These are phyloP conservation scores for Troglohyphantes excavatus DNA, from an alignment of 2,888 invertebrate genomes.

Conservation along the genomic window DNA sequence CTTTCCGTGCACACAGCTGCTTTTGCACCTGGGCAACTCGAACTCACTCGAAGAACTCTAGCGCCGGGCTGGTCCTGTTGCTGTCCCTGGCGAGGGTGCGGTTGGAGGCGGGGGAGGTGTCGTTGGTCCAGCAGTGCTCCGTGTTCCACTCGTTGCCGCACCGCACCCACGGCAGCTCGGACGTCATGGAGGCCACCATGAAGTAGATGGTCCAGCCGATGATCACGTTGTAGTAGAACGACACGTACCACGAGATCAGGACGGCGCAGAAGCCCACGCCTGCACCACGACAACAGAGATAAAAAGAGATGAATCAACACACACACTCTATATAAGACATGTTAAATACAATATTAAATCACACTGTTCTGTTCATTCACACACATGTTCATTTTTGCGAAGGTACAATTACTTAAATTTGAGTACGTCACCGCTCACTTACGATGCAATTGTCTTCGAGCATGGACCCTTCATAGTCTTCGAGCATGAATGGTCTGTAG, in stretches of 20 bases:
- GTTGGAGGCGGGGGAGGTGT: conserved; percentile 48
- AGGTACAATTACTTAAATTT: too few species aligned
- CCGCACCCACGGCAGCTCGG: conserved; percentile 90
- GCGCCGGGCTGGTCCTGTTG: conserved; percentile 81
- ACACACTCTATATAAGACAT: too few species aligned
- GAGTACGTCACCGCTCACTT: too few species aligned
- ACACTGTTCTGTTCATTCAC: too few species aligned
- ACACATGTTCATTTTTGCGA: too few species aligned
- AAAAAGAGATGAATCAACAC: too few species aligned
- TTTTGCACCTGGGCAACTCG: background rate
- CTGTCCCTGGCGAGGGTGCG: conserved; percentile 79
- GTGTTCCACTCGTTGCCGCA: conserved; percentile 93
- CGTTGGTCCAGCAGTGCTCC: conserved; percentile 81
- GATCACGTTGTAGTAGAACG: conserved; percentile 92
- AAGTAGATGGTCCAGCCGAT: conserved; percentile 93
- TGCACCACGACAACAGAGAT: conserved; percentile 81
- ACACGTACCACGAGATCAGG: conserved; percentile 89
- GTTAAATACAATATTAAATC: too few species aligned
- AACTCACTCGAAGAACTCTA: conserved; percentile 82
- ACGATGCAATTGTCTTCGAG: too few species aligned
- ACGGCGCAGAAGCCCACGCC: conserved; percentile 91
- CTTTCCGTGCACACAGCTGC: too few species aligned
- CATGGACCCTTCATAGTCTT: too few species aligned
- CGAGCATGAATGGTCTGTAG: too few species aligned
- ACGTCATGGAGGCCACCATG: conserved; percentile 87